Conservation (phyloP, 2,888 invertebrate species). For the Mythimna ferrago region DNA sequence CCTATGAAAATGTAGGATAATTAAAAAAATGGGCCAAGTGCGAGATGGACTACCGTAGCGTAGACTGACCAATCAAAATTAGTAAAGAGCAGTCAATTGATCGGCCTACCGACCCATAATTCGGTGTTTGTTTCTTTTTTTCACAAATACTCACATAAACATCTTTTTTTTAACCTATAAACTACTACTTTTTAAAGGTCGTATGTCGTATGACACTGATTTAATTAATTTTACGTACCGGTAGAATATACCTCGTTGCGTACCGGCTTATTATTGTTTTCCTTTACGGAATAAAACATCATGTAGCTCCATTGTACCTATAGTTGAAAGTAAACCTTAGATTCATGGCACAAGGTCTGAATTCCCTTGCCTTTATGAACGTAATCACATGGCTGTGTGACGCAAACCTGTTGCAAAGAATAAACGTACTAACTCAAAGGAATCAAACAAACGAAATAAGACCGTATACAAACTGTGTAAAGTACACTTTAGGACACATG, state of each 20-base stretch:
- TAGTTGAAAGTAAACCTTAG: constrained; percentile 1
- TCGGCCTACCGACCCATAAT: not conserved
- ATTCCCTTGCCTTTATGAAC: constrained; percentile 13
- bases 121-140: not conserved
- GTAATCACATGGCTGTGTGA: constrained; percentile 32
- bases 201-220: not conserved
- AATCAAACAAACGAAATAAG: constrained; percentile 14
- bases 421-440: not conserved
- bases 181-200: no score
- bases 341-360: rapidly evolving
- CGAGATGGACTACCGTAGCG: not conserved
- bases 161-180: no score
- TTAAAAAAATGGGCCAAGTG: not conserved
- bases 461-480: not conserved
- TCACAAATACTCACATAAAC: no score
- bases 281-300: not conserved
- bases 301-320: not conserved
- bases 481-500: not conserved
- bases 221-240: not conserved
- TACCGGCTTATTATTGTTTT: constrained; percentile 18
- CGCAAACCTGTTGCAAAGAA: constrained; percentile 6
- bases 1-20: not conserved
- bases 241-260: no score
- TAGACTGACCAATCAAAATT: no score
- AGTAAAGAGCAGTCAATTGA: not conserved